A percentile compares a stretch with the other conserved stretches of the same genome.
phyloP scores from a whole-genome alignment of 2,797 vertebrate genomes.

The Hemitrygon akajei region DNA sequence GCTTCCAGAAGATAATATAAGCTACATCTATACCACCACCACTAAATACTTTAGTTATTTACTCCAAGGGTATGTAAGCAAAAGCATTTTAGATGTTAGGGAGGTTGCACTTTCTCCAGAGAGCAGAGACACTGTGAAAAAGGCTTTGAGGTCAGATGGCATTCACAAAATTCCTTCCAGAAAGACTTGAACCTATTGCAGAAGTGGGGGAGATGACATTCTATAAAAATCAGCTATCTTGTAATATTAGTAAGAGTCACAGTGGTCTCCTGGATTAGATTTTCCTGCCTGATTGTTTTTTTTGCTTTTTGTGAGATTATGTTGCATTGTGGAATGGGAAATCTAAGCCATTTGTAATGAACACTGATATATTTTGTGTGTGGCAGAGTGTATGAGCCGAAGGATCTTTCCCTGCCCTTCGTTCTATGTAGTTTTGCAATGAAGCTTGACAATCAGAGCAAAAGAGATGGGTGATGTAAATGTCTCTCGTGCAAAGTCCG shows the following conservation, averaged over 20 bases:
- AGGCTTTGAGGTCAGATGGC: not conserved
- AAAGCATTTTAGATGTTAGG: not conserved
- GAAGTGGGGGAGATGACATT: not conserved
- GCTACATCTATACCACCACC: too few species aligned
- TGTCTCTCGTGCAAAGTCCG: not conserved
- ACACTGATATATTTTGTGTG: not conserved
- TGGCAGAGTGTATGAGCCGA: not conserved
- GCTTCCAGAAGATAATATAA: too few species aligned
- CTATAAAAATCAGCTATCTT: not conserved
- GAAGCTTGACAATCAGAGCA: not conserved
- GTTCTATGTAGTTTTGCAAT: not conserved
- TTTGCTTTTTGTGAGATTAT: not conserved
- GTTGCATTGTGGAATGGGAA: not conserved
- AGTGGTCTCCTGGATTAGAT: not conserved
- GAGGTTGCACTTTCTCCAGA: not conserved
- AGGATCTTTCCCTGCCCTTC: not conserved
- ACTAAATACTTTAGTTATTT: too few species aligned
- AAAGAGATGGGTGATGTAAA: not conserved
- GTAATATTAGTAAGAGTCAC: not conserved
- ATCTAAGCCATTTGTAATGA: not conserved
- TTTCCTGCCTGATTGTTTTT: not conserved
- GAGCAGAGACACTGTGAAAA: too few species aligned
- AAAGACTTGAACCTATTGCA: not conserved
- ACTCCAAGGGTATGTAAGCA: not conserved
- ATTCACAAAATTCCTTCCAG: not conserved